A percentile compares a stretch with the other conserved stretches of the same genome.
Evolutionary conservation across 1,140 invertebrate genomes (phyloP).

Genomic region (Drosophila trapezifrons): DNA sequence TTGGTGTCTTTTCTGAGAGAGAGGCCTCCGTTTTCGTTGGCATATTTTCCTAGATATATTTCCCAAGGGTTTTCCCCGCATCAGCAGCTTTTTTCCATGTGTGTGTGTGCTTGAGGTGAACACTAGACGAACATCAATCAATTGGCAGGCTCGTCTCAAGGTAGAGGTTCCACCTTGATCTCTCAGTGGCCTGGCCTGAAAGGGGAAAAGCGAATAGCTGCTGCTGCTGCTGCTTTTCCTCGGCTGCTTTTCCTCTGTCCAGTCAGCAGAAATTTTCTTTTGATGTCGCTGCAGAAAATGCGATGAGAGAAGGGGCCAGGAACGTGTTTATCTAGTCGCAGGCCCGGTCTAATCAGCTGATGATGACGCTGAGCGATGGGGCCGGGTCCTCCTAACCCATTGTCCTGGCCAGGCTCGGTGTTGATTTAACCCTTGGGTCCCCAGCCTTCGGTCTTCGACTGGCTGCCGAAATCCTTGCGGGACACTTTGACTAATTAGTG

Average conservation of each 20-base stretch:
- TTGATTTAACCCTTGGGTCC: constrained; percentile 64
- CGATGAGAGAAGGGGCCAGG: constrained; percentile 12
- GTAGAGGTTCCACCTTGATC: constrained; percentile 42
- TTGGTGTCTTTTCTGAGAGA: neutral
- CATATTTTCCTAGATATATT: constrained; percentile 35
- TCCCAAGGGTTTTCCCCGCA: constrained; percentile 1
- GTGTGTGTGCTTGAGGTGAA: constrained; percentile 39
- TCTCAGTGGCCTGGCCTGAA: no score
- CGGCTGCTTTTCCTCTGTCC: constrained; percentile 9
- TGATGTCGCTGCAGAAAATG: constrained; percentile 60
- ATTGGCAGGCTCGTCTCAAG: constrained; percentile 40
- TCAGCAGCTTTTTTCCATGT: neutral
- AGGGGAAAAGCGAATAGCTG: no score
- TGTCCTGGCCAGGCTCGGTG: constrained; percentile 30
- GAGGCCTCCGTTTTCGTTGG: constrained; percentile 12
- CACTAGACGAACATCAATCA: constrained; percentile 52
- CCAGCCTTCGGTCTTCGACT: neutral
- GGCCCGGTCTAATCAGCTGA: constrained; percentile 63
- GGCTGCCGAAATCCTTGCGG: constrained; percentile 28
- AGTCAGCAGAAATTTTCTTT: constrained; percentile 44
- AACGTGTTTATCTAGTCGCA: constrained; percentile 73
- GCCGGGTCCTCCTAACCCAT: constrained; percentile 8
- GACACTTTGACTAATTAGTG: constrained; percentile 80
- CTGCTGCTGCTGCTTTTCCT: neutral
- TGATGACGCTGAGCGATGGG: constrained; percentile 51